A percentile compares a stretch with the other conserved stretches of the same genome.
Evolutionary conservation across 2,888 invertebrate genomes (phyloP).

Genomic region (Melolontha melolontha): DNA sequence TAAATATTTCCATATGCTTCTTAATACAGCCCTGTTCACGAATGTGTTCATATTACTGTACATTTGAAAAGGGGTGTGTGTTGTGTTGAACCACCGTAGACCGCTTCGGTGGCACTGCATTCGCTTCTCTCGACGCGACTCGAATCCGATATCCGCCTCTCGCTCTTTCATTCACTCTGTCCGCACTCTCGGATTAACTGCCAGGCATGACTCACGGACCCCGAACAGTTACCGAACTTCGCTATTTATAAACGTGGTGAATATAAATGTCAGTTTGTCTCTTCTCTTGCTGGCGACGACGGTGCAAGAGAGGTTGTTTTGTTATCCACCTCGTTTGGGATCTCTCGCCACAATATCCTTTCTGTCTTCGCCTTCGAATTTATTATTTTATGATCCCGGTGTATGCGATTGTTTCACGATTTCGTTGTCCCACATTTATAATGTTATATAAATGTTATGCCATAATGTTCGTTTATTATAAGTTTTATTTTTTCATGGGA

Average conservation of each 20-base stretch:
- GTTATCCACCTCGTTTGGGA: slow-evolving; percentile 16
- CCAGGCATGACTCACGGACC: slow-evolving; percentile 56
- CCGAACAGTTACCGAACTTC: slow-evolving; percentile 54
- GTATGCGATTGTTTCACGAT: no score
- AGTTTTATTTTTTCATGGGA: no score
- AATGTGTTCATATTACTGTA: slow-evolving; percentile 7
- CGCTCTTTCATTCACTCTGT: slow-evolving; percentile 30
- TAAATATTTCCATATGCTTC: no score
- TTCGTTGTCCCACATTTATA: no score
- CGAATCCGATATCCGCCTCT: background rate
- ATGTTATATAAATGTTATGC: no score
- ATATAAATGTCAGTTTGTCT: slow-evolving; percentile 70
- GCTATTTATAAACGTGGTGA: slow-evolving; percentile 54
- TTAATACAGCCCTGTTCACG: no score
- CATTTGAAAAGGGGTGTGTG: slow-evolving; percentile 16
- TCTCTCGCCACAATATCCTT: slow-evolving; percentile 20
- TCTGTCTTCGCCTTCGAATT: slow-evolving; percentile 8
- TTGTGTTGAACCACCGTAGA: slow-evolving; percentile 23
- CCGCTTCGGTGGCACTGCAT: slow-evolving; percentile 15
- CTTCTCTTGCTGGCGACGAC: slow-evolving; percentile 16
- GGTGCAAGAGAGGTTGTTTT: slow-evolving; percentile 17
- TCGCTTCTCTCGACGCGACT: background rate
- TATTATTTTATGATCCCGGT: slow-evolving; percentile 12
- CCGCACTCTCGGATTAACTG: slow-evolving; percentile 30
- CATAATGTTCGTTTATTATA: no score